phyloP scores from a whole-genome alignment of 2,888 invertebrate genomes.

The Seira ritae region DNA sequence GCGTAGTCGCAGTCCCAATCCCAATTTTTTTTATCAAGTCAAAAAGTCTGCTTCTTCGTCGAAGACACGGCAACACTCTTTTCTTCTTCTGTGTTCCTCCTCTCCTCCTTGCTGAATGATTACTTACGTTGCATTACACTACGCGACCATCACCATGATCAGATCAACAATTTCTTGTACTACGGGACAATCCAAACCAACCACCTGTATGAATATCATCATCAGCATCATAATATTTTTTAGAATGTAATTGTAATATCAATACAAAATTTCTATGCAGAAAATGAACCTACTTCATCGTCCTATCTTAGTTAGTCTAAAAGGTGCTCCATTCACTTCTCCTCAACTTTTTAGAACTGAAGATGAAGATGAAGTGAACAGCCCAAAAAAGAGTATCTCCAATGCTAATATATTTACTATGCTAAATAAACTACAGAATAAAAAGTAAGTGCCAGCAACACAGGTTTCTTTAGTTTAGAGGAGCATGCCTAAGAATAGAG shows the following conservation, averaged over 20 bases:
- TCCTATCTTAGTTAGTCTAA: neutral
- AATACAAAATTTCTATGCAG: neutral
- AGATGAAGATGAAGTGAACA: neutral
- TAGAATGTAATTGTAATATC: neutral
- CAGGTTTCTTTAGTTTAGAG: constrained; percentile 31
- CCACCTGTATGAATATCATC: constrained; percentile 35
- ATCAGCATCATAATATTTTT: constrained; percentile 36
- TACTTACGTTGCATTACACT: constrained; percentile 43
- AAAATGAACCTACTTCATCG: constrained; percentile 4
- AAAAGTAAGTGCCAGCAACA: constrained; percentile 55
- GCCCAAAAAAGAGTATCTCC: neutral
- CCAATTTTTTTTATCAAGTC: neutral
- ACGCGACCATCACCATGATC: constrained; percentile 26
- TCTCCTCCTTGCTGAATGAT: constrained; percentile 22
- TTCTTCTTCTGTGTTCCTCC: neutral
- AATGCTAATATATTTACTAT: neutral
- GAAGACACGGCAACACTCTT: neutral
- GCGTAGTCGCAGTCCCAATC: constrained; percentile 11
- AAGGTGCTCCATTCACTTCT: neutral
- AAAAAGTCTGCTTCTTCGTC: neutral
- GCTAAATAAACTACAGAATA: constrained; percentile 19
- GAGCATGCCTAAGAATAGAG: constrained; percentile 9
- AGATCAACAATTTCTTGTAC: constrained; percentile 17
- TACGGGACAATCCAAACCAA: constrained; percentile 29
- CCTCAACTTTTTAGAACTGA: neutral